A percentile compares a stretch with the other conserved stretches of the same genome.
Conservation (phyloP, 2,113 vertebrate genomes). For the Chiloscyllium plagiosum region DNA sequence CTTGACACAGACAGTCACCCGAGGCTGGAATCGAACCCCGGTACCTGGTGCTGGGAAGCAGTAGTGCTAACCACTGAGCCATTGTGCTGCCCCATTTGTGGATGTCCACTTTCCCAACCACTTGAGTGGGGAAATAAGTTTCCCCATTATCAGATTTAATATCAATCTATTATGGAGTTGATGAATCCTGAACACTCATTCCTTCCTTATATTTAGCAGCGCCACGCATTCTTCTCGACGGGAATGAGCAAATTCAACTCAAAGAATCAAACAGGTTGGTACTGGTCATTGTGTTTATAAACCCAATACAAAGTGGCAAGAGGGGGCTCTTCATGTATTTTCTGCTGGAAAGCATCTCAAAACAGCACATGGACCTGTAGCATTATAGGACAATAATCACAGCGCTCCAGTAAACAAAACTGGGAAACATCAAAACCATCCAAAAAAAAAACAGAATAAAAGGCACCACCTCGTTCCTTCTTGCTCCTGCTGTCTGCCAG, state of each 20-base stretch:
- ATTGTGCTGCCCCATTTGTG: too few relatives aligned
- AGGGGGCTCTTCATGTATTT: not conserved
- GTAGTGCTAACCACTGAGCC: too few relatives aligned
- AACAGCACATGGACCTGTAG: not conserved
- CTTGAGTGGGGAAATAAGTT: not conserved
- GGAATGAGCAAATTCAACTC: not conserved
- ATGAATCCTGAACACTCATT: not conserved
- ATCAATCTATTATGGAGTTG: not conserved
- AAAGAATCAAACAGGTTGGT: not conserved
- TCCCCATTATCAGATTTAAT: not conserved
- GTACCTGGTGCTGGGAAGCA: too few relatives aligned
- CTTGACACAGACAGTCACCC: too few relatives aligned
- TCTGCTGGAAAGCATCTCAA: not conserved
- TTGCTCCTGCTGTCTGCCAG: constrained; percentile 59
- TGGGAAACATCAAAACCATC: not conserved
- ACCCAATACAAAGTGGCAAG: not conserved
- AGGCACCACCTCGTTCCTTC: constrained; percentile 58
- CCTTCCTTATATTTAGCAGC: not conserved
- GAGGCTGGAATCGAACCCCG: too few relatives aligned
- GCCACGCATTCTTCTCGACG: not conserved
- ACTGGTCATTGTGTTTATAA: not conserved
- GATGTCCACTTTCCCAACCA: too few relatives aligned
- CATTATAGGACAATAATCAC: not conserved
- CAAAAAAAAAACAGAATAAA: not conserved
- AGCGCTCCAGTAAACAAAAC: not conserved